Conservation (phyloP, 1,140 invertebrate species). For the Trichoplusia ni region DNA sequence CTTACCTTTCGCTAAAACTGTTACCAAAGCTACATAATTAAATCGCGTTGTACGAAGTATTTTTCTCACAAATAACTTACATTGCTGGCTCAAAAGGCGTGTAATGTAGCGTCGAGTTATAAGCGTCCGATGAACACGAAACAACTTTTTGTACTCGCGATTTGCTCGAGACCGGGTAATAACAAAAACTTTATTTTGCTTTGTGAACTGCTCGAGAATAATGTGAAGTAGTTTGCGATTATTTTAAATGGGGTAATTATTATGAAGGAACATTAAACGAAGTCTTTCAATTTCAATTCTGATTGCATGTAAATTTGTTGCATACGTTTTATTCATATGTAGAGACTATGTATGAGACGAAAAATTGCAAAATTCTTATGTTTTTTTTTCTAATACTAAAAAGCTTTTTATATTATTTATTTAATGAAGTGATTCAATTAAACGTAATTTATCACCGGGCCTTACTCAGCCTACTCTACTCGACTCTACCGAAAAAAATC, state of each 20-base stretch:
- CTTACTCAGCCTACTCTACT: too few relatives aligned
- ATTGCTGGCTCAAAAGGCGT: constrained; percentile 28
- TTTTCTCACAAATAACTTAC: constrained; percentile 25
- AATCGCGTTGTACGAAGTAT: constrained; percentile 28
- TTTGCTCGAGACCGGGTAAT: constrained; percentile 36
- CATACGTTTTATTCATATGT: too few relatives aligned
- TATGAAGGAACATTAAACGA: too few relatives aligned
- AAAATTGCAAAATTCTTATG: too few relatives aligned
- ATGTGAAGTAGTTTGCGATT: constrained; percentile 2
- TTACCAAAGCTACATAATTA: constrained; percentile 27
- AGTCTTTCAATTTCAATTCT: too few relatives aligned
- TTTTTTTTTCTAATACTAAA: too few relatives aligned
- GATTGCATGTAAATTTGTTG: too few relatives aligned
- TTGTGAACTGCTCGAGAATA: constrained; percentile 41
- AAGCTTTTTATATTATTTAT: constrained; percentile 11
- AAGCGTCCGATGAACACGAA: not conserved
- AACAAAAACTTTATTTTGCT: constrained; percentile 56
- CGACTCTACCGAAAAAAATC: too few relatives aligned
- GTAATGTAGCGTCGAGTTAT: not conserved
- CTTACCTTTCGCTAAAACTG: constrained; percentile 22
- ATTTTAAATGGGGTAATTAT: too few relatives aligned
- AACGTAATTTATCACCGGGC: not conserved
- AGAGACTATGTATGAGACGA: too few relatives aligned
- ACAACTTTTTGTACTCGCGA: not conserved
- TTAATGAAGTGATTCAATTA: constrained; percentile 22